Evolutionary conservation across 2,797 vertebrate species (phyloP), one percentile per base, ranked within the genome.

Genomic region (Tiaroga cobitis): DNA sequence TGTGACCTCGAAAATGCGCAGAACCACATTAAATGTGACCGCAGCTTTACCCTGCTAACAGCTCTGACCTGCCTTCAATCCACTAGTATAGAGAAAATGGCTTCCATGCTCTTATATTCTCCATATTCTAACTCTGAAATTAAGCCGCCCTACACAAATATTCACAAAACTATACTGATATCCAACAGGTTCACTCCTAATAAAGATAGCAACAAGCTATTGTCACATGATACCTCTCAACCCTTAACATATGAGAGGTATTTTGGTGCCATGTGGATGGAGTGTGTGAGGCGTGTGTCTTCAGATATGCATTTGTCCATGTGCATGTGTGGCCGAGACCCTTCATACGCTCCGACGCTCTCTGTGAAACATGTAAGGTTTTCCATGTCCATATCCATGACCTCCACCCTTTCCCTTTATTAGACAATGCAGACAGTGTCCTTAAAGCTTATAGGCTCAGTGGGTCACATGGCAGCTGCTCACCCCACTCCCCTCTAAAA

Each of bases 401-500:
- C 8, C 82, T 68, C 89, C 86, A 92, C 80, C 21, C 87, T 86
- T 89, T 89, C 88, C 91, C 89, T 91, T 92, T 92, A 90, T 91
- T 78, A 92, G 92, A 94, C 94, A 95, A 95, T 94, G 92, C 89
- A 88, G 92, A 91, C 84, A 89, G 91, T 94, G 93, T 93, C 92
- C 92, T 90, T 88, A 87, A 92, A 93, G 91, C 90, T 91, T 93
- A 92, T 93, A 92, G 93, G 92, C 92, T 43, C 80, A 29, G 94
- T 93, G 89, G 94, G 94, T 94, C 93, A 94, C 92, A 91, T 82
- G 85, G 91, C 94, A 96, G 94, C 95, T 95, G 94, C 90, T 91
- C 59, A 29, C 89, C 85, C 84, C 43, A 49, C 68, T 51, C 91
- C 91, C 87, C 92, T 93, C 93, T 94, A 94, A 94, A 95, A 94